Percentiles rank a stretch among this genome's conserved stretches.
These are phyloP conservation scores for Spizaetus ornatus DNA, from an alignment of 2,113 vertebrate genomes.

Conservation along the genomic window DNA sequence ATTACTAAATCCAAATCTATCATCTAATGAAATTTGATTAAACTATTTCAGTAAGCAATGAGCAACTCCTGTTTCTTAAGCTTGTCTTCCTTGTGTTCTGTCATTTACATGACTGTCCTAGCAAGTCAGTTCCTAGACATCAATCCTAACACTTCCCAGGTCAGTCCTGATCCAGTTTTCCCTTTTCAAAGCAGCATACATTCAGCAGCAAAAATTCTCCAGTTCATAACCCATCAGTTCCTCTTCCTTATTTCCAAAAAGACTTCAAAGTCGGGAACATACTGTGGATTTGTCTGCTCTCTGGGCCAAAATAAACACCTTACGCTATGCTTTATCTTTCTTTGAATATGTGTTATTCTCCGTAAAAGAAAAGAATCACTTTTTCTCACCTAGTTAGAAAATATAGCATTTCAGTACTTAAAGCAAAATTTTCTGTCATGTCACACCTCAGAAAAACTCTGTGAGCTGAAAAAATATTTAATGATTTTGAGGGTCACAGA, in stretches of 20 bases:
- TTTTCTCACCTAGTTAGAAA: background rate
- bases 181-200: background rate
- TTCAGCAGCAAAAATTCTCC: background rate
- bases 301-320: background rate
- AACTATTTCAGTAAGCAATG: background rate
- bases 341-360: background rate
- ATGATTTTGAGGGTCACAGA: background rate
- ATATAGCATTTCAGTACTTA: background rate
- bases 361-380: background rate
- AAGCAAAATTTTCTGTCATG: background rate
- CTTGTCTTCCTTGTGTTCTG: background rate
- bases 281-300: background rate
- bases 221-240: background rate
- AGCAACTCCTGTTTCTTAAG: background rate
- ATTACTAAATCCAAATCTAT: background rate
- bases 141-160: background rate
- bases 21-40: background rate
- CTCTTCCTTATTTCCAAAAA: background rate
- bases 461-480: background rate
- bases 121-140: background rate
- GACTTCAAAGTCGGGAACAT: background rate
- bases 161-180: background rate
- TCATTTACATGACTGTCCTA: background rate
- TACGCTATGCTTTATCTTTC: background rate
- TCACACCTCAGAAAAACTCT: background rate